A percentile compares a stretch with the other conserved stretches of the same genome.
Conservation (phyloP, 1,140 invertebrate species). For the Doryteuthis pealeii region DNA sequence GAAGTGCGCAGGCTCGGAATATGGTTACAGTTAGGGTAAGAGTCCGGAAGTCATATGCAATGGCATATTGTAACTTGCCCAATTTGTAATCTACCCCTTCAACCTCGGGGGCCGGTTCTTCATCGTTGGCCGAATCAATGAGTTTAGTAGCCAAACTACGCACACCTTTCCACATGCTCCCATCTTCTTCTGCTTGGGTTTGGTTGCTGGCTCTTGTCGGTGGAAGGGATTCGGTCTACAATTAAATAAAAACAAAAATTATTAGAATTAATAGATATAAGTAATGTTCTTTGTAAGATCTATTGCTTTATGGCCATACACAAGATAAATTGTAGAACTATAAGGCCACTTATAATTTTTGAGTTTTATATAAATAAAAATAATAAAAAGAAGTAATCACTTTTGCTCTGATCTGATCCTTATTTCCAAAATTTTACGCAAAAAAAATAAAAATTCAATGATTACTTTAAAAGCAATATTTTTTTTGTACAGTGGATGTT, state of each 20-base stretch:
- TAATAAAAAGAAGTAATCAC: no score
- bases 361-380: no score
- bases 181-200: slow-evolving; percentile 12
- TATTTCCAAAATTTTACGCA: no score
- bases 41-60: slow-evolving; percentile 94
- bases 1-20: slow-evolving; percentile 78
- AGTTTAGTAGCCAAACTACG: slow-evolving; percentile 48
- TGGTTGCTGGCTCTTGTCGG: neutral
- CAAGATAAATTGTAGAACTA: no score
- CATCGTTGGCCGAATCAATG: slow-evolving; percentile 47
- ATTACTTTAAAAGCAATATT: no score
- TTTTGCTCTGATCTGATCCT: no score
- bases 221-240: neutral
- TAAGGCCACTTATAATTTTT: no score
- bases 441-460: no score
- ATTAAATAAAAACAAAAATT: neutral
- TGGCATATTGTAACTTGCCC: slow-evolving; percentile 80
- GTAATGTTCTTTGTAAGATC: no score
- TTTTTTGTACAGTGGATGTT: no score
- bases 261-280: neutral
- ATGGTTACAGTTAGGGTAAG: slow-evolving; percentile 83
- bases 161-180: slow-evolving; percentile 37
- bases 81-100: slow-evolving; percentile 54
- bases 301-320: no score
- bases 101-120: slow-evolving; percentile 31